phyloP scores from a whole-genome alignment of 2,797 vertebrate genomes.

The Calcarius lapponicus region DNA sequence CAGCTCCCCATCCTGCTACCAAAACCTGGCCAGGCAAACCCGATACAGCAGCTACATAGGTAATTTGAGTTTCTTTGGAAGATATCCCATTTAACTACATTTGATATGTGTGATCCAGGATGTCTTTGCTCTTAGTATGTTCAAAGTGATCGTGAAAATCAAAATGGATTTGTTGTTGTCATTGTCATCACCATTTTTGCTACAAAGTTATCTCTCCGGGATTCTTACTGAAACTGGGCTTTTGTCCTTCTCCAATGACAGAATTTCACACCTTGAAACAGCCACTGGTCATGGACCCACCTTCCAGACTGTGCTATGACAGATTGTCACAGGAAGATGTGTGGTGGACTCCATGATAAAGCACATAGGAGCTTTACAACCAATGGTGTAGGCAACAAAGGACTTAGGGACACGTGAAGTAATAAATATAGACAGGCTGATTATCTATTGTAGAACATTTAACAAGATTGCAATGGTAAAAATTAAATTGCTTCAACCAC shows the following conservation, averaged over 20 bases:
- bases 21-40: neutral
- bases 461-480: neutral
- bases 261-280: neutral
- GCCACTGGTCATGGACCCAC: neutral
- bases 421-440: neutral
- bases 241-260: accelerated
- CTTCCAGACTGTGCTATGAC: neutral
- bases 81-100: neutral
- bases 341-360: neutral
- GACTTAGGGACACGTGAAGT: neutral
- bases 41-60: neutral
- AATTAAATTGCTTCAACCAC: neutral
- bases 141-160: neutral
- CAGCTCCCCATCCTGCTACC: too few species aligned
- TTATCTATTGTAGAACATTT: neutral
- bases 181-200: neutral
- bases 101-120: neutral
- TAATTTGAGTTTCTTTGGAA: neutral
- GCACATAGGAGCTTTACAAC: neutral
- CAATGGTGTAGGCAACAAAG: neutral
- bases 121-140: neutral
- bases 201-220: neutral
- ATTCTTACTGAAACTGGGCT: neutral
- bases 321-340: accelerated
- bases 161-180: neutral